A percentile compares a stretch with the other conserved stretches of the same genome.
Conservation (phyloP, 2,888 invertebrate genomes). For the Adela reaumurella region DNA sequence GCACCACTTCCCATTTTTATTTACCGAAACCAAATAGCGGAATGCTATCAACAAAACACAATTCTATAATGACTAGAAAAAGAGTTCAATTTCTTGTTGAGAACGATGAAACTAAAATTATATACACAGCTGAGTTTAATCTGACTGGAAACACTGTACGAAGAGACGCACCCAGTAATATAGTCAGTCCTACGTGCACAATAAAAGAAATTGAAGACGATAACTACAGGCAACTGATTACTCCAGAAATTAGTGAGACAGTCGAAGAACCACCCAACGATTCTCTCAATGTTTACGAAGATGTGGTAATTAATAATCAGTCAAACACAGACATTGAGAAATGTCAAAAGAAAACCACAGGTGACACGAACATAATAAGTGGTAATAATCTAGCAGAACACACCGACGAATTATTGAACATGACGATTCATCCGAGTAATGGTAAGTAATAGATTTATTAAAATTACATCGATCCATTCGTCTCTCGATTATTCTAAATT, state of each 20-base stretch:
- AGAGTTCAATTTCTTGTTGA: constrained; percentile 71
- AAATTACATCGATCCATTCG: too few relatives aligned
- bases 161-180: constrained; percentile 4
- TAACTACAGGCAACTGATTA: neutral
- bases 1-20: constrained; percentile 58
- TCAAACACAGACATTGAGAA: constrained; percentile 13
- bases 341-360: too few relatives aligned
- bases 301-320: constrained; percentile 15
- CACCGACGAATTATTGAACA: too few relatives aligned
- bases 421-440: too few relatives aligned
- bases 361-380: too few relatives aligned
- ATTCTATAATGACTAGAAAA: constrained; percentile 49
- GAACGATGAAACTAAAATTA: constrained; percentile 53
- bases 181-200: constrained; percentile 9
- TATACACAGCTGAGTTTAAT: constrained; percentile 47
- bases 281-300: constrained; percentile 14
- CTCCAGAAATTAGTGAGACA: neutral
- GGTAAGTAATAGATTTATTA: too few relatives aligned
- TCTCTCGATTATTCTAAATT: too few relatives aligned
- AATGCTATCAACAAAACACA: constrained; percentile 22
- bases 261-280: neutral
- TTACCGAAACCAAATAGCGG: constrained; percentile 52
- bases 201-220: neutral
- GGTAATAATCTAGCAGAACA: too few relatives aligned
- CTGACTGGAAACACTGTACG: constrained; percentile 29